These are phyloP conservation scores for Zoanthus solanderi DNA, from an alignment of 92 coral and sea anemone genomes.

Conservation along the genomic window DNA sequence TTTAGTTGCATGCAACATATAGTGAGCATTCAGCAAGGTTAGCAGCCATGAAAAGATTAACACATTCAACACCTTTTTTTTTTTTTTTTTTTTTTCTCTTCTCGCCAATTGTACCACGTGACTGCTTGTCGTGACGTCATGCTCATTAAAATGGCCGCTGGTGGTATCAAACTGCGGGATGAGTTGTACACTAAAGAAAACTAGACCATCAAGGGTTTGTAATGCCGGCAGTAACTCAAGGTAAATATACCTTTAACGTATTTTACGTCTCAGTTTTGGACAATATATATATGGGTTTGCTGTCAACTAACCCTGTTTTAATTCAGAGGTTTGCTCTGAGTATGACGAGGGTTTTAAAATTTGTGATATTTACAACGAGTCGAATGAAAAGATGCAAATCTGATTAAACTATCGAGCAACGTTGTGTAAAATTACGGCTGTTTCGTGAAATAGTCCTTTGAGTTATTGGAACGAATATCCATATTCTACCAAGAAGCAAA, in stretches of 20 bases:
- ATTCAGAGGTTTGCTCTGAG: slow-evolving; percentile 19
- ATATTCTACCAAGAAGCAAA: not conserved
- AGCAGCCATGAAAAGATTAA: too few species aligned
- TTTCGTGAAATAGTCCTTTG: not conserved
- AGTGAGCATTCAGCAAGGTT: too few species aligned
- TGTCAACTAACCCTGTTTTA: not conserved
- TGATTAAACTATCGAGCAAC: not conserved
- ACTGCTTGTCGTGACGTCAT: slow-evolving; percentile 51
- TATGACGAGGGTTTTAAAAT: slow-evolving; percentile 4
- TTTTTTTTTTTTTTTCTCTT: not conserved
- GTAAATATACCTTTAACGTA: slow-evolving; percentile 65
- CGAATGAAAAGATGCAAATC: not conserved
- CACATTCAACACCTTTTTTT: too few species aligned
- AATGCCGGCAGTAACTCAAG: slow-evolving; percentile 99
- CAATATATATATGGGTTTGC: not conserved
- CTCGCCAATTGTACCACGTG: slow-evolving; percentile 37
- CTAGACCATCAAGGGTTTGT: slow-evolving; percentile 70
- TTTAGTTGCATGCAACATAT: too few species aligned
- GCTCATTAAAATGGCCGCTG: slow-evolving; percentile 55
- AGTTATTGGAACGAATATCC: not conserved
- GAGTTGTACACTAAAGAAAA: slow-evolving; percentile 63
- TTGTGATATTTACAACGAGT: slow-evolving; percentile 32
- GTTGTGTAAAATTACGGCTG: not conserved
- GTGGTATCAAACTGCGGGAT: slow-evolving; percentile 35
- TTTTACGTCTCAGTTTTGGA: slow-evolving; percentile 8